Evolutionary conservation across 2,113 vertebrate species (phyloP), one percentile per base, ranked within the genome.

Genomic region (Rhinoderma darwinii): DNA sequence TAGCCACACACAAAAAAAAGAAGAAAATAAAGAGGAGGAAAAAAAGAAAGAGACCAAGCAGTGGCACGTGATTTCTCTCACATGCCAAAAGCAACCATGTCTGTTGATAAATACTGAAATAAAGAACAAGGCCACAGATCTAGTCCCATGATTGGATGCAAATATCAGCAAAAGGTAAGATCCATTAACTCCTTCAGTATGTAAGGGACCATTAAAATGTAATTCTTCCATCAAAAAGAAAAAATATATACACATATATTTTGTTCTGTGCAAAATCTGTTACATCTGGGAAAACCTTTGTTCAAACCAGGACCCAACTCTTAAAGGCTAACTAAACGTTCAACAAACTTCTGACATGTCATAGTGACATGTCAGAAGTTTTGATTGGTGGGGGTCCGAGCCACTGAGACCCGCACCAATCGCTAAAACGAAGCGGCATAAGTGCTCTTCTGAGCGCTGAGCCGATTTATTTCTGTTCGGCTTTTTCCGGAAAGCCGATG

Each of bases 91-190:
- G 94, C 92, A 93, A 96, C 94, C 94, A 94, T 92, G 94, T 89
- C 93, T 91, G 93, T 95, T 92, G 92, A 95, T 94, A 94, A 98
- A 97, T 96, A 98, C 96, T 96, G 95, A 97, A 96, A 96, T 94
- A 94, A 96, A 95, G 94, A 96, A 96, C 95, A 96, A 97, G 96
- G 96, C 96, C 96, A 96, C 95, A 94, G 94, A 95, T 92, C 95
- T 92, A 94, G 90, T 94, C 92, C 90, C 94, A 91, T 92, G 90
- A 89, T 77, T 44, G 87, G 89, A 93, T 91, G 89, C 91, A 91
- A 92, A 90, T 92, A 93, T 66, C 92, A 92, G 88, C 89, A 91
- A 93, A 74, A 91, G 90, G 93, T 91, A 90, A 89, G 92, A 92
- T 92, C 89, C 90, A 92, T 93, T 91, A 90, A 72, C 35, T 89